Evolutionary conservation across 2,888 invertebrate species (phyloP), one percentile per base, ranked within the genome.

Genomic region (Papilio gigon): DNA sequence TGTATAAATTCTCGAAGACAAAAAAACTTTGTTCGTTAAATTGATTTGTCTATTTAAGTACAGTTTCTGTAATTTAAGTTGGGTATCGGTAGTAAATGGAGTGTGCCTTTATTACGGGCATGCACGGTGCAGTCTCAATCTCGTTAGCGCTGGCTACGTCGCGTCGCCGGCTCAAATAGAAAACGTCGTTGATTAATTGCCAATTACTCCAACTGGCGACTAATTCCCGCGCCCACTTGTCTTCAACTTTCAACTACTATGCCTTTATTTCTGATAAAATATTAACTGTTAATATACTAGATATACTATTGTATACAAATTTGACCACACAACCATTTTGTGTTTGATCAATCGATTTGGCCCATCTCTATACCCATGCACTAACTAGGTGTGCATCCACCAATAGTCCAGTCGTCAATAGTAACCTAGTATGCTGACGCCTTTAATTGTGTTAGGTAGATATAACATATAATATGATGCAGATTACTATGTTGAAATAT

Each of bases 151-250:
- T 70, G 72, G 72, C 72, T 71, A 68, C 72, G 70, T 72, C 73
- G 75, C 72, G 71, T 72, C 73, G 75, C 76, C 80, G 77, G 80
- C 82, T 89, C 87, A 90, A 91, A 91, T 90, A 90, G 90, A 90
- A 90, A 91, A 90, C 90, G 87, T 84, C 82, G 84, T 84, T 90
- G 90, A 91, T 90, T 91, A 90, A 91, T 91, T 91, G 90, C 80
- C 91, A 91, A 91, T 91, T 90, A 91, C 89, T 86, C 80, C 84
- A 80, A 83, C 86, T 83, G 85, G 81, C 83, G 84, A 86, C 86
- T 87, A 88, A 86, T 86, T 84, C 83, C 84, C 83, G 82, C 84
- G 82, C 86, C 87, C 88, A 87, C 88, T 90, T 87, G 87, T 88
- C 87, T 84, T 82, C 30, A 59, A 47, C 47, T 80, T 77, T 84